Base-by-base conservation (phyloP, 2,888 invertebrate species). In the Cerastis leucographa region DNA sequence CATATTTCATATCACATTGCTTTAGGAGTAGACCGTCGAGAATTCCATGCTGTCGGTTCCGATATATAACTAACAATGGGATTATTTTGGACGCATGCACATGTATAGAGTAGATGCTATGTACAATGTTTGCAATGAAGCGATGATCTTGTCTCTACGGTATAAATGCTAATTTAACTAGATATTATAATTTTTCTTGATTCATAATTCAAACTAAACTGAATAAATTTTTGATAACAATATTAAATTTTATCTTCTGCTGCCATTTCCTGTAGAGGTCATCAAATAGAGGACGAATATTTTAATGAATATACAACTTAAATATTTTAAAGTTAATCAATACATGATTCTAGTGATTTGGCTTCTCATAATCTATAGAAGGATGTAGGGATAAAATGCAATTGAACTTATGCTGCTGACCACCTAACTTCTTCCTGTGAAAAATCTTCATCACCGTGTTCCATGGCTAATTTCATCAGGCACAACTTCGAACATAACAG, bases 51-150 rank as follows among this genome's bases (percentile, higher is more conserved):
- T 62, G 56, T 62, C 44, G 61, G 66, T 75, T 72, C 49, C 69
- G 76, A 73, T 54, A 66, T 61, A 66, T 61, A 72, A 35, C 35
- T 62, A 85, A 76, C 81, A 81, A 81, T 85, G 65, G 64, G 17
- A 19, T 71, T 66, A 46, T 66, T 49, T 59, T 64, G 42, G 51
- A 19, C 62, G 61, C 72, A 70, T 64, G 46, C 61, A 73, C 11
- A 25, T 66, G 6, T 72, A 29, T 54, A 42, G 14, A n/a, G 25
- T 25, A 19, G 11, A 65, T 25, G 56, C 56, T 49, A n/a, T n/a
- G 44, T 29, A 56, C 17, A 42, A 65, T 68, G 29, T 29, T 49
- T 42, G 22, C 5, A 54, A 74, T 14, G 7, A 29, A 51, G 14
- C 4, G 29, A 40, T n/a, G 40, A 54, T n/a, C 19, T 19, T 42